Evolutionary conservation across 2,888 invertebrate genomes (phyloP).

Genomic region (Zaprionus obscuricornis): DNA sequence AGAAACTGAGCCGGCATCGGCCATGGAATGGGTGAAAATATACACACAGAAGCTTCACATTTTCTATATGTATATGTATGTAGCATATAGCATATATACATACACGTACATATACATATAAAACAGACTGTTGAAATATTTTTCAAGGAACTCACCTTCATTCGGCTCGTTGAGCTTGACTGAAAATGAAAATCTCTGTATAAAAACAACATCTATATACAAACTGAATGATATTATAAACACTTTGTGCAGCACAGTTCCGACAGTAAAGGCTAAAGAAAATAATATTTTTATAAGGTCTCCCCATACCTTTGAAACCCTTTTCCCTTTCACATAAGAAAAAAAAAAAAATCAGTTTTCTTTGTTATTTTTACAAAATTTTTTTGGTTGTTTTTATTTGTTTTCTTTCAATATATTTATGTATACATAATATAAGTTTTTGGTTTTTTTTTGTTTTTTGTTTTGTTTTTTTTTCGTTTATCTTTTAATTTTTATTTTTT

Average conservation of each 20-base stretch:
- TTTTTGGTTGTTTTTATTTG: constrained; percentile 75
- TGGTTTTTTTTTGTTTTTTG: constrained; percentile 33
- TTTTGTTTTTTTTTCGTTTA: constrained; percentile 39
- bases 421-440: constrained; percentile 77
- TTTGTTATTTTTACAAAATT: constrained; percentile 74
- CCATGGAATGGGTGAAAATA: neutral
- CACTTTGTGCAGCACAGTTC: too few species aligned
- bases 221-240: too few species aligned
- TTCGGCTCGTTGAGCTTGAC: too few species aligned
- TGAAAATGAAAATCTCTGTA: too few species aligned
- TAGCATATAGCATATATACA: neutral
- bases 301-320: too few species aligned
- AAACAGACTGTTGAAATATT: neutral
- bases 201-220: too few species aligned
- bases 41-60: neutral
- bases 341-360: constrained; percentile 21
- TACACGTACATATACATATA: neutral
- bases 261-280: too few species aligned
- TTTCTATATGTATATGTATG: constrained; percentile 4
- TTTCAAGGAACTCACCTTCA: neutral
- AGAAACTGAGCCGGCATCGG: constrained; percentile 35
- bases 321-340: neutral
- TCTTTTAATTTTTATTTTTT: constrained; percentile 14
- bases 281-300: too few species aligned
- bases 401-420: constrained; percentile 78